Conservation (phyloP, 2,113 vertebrate genomes). For the Equus przewalskii region DNA sequence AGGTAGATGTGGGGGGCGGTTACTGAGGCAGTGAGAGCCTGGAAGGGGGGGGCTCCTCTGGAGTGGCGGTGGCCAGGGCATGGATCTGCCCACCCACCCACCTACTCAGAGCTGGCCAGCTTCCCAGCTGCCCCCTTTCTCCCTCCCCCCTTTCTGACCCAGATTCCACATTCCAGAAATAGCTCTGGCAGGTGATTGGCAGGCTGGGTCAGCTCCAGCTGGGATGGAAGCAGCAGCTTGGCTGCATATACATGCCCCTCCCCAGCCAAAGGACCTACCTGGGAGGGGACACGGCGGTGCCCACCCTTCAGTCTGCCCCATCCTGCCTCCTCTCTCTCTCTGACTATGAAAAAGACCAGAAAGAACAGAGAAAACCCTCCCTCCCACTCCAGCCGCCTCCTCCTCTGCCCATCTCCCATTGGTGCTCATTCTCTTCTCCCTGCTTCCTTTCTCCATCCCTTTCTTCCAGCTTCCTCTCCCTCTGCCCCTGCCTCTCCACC, state of each 20-base stretch:
- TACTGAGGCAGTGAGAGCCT: not conserved
- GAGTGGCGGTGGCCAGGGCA: not conserved
- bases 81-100: not conserved
- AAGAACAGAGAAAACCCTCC: not conserved
- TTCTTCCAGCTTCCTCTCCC: not conserved
- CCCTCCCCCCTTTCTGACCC: constrained; percentile 88
- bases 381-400: not conserved
- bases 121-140: constrained; percentile 72
- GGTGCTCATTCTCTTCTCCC: not conserved
- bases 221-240: not conserved
- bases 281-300: not conserved
- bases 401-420: not conserved
- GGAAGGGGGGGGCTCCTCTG: not conserved
- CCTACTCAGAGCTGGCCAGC: constrained; percentile 28
- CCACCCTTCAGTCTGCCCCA: not conserved
- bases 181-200: constrained; percentile 86
- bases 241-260: not conserved
- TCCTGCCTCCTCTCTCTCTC: constrained; percentile 1
- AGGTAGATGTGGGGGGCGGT: not conserved
- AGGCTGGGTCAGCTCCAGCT: constrained; percentile 66
- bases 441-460: not conserved
- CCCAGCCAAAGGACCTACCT: not conserved
- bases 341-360: constrained; percentile 4
- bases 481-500: not conserved
- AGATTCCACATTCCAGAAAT: constrained; percentile 89